Percentiles rank a stretch among this genome's conserved stretches.
Evolutionary conservation across 2,888 invertebrate species (phyloP).

Genomic region (Drosophila paramelanica): DNA sequence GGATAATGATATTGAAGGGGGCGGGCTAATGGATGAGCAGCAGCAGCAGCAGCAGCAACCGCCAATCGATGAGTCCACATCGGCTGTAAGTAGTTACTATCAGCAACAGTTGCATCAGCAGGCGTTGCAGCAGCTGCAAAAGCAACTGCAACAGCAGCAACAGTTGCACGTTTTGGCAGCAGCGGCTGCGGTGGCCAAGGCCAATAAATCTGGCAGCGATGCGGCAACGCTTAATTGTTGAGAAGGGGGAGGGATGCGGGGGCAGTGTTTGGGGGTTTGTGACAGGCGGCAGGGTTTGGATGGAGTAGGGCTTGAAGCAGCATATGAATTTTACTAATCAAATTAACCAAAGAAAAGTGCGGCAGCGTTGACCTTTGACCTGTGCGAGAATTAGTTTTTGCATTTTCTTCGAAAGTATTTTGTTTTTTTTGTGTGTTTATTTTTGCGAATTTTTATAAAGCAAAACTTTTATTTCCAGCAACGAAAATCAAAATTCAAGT

Average conservation of each 20-base stretch:
- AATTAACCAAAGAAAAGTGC: slow-evolving; percentile 70
- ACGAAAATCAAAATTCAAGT: slow-evolving; percentile 60
- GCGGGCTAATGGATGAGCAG: slow-evolving; percentile 9
- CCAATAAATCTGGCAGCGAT: slow-evolving; percentile 37
- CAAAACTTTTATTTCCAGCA: slow-evolving; percentile 51
- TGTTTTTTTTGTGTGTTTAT: slow-evolving; percentile 14
- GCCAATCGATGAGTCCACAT: slow-evolving; percentile 22
- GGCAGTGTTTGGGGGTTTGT: background rate
- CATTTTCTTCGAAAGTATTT: slow-evolving; percentile 57
- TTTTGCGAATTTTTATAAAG: slow-evolving; percentile 5
- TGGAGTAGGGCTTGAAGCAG: slow-evolving; percentile 7
- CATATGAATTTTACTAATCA: slow-evolving; percentile 59
- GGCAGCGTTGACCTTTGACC: slow-evolving; percentile 24
- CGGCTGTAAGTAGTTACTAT: slow-evolving; percentile 56
- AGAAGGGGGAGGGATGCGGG: background rate
- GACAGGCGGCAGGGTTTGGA: background rate
- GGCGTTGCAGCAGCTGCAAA: slow-evolving; percentile 74
- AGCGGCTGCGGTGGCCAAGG: slow-evolving; percentile 58
- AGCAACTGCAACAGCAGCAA: slow-evolving; percentile 72
- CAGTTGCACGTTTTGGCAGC: slow-evolving; percentile 62
- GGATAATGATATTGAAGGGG: slow-evolving; percentile 31
- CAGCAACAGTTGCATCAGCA: slow-evolving; percentile 77
- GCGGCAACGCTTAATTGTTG: slow-evolving; percentile 53
- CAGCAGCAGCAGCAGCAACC: slow-evolving; percentile 14
- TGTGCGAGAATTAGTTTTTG: slow-evolving; percentile 23